Base-by-base conservation (phyloP, 2,113 vertebrate genomes). In the Shinisaurus crocodilurus region DNA sequence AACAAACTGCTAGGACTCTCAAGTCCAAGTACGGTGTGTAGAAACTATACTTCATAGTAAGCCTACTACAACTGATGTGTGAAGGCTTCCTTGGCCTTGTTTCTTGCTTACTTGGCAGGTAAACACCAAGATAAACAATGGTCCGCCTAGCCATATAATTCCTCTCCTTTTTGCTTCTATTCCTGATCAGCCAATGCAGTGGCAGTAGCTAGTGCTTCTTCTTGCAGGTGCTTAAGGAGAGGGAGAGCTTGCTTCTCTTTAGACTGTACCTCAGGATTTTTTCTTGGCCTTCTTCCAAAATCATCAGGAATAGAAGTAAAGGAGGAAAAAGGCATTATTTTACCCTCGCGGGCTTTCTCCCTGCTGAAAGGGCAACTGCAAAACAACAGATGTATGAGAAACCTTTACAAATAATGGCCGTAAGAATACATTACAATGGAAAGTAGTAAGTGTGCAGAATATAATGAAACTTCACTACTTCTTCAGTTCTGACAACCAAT, bases 361-460 rank as follows among this genome's bases (percentile, higher is more conserved):
- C 74, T 67, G 27, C 74, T 90, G 82, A 79, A 90, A 69, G 74
- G 74, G 74, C 89, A 90, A 74, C 82, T 90, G 89, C 74, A 85
- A n/a, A 32, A 79, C 32, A 90, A 70, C 82, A 90, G 89, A 90
- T 90, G 89, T 69, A 60, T 79, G 60, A 69, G 25, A 69, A 79
- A 77, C 63, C 45, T 69, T 85, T 74, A 23, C 89, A 79, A 65
- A 85, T 45, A 40, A 69, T 57, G 60, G 48, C 60, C 60, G 40
- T 13, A 79, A 67, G 83, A 85, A 70, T 12, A 16, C 18, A 34
- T 83, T 82, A 83, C 50, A 54, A 72, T 32, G 4, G 23, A 37
- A 67, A 69, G 29, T 85, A 67, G 57, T 63, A 23, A 37, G 29
- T 1, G 8, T 65, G 34, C 8, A 79, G 54, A 90, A 32, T 63